These are phyloP conservation scores for Melangyna quadrimaculata DNA, from an alignment of 2,888 invertebrate species.

Conservation along the genomic window DNA sequence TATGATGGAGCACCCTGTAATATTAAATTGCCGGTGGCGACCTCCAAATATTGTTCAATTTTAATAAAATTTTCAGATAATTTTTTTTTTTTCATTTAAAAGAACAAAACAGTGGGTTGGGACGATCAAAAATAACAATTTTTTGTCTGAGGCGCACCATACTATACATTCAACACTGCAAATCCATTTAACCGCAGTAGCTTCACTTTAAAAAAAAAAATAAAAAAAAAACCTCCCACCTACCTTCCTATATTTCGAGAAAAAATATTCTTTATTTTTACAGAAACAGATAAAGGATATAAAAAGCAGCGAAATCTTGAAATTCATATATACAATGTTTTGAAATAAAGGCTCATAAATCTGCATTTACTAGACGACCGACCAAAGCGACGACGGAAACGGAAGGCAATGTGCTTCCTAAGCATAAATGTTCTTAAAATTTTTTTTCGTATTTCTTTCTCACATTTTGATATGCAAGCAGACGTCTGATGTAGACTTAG, in stretches of 20 bases:
- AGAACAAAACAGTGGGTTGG: too few relatives aligned
- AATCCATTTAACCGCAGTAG: conserved; percentile 36
- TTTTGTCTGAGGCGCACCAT: too few relatives aligned
- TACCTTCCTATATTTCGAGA: neutral
- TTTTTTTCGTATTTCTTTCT: conserved; percentile 1
- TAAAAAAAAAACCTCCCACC: neutral
- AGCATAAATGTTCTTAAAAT: conserved; percentile 61
- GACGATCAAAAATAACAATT: too few relatives aligned
- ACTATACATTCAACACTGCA: conserved; percentile 40
- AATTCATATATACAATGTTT: conserved; percentile 55
- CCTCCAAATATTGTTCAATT: too few relatives aligned
- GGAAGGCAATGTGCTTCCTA: conserved; percentile 51
- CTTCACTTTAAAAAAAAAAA: neutral
- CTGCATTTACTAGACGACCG: conserved; percentile 60
- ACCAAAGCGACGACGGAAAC: too few relatives aligned
- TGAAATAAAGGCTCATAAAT: conserved; percentile 63
- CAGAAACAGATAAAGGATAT: conserved; percentile 27
- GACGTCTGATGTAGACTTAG: conserved; percentile 11
- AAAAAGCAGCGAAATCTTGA: conserved; percentile 31
- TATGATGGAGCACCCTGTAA: too few relatives aligned
- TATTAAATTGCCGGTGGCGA: too few relatives aligned
- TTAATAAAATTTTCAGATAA: too few relatives aligned
- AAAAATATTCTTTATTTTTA: neutral
- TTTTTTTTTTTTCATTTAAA: too few relatives aligned
- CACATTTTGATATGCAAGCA: neutral